These are phyloP conservation scores for Scaptomyza pallida DNA, from an alignment of 1,140 invertebrate species.

Conservation along the genomic window DNA sequence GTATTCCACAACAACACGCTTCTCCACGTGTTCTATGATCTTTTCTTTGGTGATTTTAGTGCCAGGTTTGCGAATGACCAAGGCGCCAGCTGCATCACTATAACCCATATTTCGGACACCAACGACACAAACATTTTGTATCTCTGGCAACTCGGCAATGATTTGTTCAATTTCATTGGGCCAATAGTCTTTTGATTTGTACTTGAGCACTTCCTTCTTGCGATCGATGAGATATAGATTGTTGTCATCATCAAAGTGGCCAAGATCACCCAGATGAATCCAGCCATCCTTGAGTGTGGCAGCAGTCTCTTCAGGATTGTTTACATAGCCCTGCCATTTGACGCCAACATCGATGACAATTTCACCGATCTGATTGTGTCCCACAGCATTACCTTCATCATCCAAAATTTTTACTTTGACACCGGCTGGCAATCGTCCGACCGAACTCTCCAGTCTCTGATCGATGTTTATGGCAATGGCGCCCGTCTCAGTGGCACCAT, in stretches of 20 bases:
- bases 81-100: constrained; percentile 65
- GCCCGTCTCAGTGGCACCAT: constrained; percentile 64
- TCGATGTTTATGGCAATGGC: constrained; percentile 38
- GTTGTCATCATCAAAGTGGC: constrained; percentile 86
- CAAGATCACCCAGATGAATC: constrained; percentile 88
- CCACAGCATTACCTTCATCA: constrained; percentile 57
- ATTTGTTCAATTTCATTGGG: constrained; percentile 74
- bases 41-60: constrained; percentile 51
- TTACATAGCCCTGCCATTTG: constrained; percentile 65
- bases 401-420: constrained; percentile 76
- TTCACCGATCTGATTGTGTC: constrained; percentile 52
- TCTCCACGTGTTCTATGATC: constrained; percentile 64
- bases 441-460: constrained; percentile 38
- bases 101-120: constrained; percentile 56
- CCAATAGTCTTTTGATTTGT: constrained; percentile 76
- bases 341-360: constrained; percentile 57
- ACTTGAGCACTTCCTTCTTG: constrained; percentile 87
- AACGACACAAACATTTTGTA: constrained; percentile 67
- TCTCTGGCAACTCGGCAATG: constrained; percentile 63
- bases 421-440: constrained; percentile 50
- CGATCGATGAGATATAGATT: constrained; percentile 86
- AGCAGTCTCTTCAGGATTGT: constrained; percentile 55
- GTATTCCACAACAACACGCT: constrained; percentile 58
- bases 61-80: constrained; percentile 58
- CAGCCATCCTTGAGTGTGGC: constrained; percentile 83